phyloP scores from a whole-genome alignment of 2,888 invertebrate genomes.

The Lasius platythorax region DNA sequence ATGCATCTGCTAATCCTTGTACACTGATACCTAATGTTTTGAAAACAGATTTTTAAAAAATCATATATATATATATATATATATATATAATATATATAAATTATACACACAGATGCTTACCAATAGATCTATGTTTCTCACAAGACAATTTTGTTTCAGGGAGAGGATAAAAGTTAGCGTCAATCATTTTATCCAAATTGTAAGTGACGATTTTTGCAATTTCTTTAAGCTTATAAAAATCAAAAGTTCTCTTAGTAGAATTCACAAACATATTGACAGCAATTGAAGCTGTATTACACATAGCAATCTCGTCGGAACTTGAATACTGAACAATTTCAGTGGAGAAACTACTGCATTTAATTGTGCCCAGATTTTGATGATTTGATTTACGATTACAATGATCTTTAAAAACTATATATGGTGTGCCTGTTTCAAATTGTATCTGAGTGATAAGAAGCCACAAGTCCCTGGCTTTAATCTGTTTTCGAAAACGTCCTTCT shows the following conservation, averaged over 20 bases:
- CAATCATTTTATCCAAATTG: constrained; percentile 98
- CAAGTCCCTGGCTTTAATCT: constrained; percentile 93
- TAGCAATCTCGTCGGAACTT: constrained; percentile 96
- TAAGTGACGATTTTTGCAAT: constrained; percentile 95
- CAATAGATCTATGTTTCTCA: constrained; percentile 93
- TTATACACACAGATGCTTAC: constrained; percentile 79
- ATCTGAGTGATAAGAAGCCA: constrained; percentile 98
- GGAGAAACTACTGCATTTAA: constrained; percentile 98
- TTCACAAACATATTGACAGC: constrained; percentile 97
- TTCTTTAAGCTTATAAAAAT: constrained; percentile 94
- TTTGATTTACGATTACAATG: constrained; percentile 98
- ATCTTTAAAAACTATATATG: constrained; percentile 98
- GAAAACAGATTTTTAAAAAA: background rate
- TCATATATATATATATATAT: background rate
- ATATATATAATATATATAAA: background rate
- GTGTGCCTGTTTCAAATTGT: constrained; percentile 98
- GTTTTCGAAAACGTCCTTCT: constrained; percentile 90
- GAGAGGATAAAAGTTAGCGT: constrained; percentile 97
- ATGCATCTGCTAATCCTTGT: constrained; percentile 98
- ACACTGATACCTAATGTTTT: constrained; percentile 92
- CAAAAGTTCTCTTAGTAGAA: constrained; percentile 91
- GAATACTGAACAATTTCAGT: constrained; percentile 99
- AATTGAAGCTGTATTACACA: constrained; percentile 98
- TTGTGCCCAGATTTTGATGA: constrained; percentile 99
- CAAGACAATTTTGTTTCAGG: constrained; percentile 96